A percentile compares a stretch with the other conserved stretches of the same genome.
These are phyloP conservation scores for Drosophila equinoxialis DNA, from an alignment of 1,140 invertebrate species.

Conservation along the genomic window DNA sequence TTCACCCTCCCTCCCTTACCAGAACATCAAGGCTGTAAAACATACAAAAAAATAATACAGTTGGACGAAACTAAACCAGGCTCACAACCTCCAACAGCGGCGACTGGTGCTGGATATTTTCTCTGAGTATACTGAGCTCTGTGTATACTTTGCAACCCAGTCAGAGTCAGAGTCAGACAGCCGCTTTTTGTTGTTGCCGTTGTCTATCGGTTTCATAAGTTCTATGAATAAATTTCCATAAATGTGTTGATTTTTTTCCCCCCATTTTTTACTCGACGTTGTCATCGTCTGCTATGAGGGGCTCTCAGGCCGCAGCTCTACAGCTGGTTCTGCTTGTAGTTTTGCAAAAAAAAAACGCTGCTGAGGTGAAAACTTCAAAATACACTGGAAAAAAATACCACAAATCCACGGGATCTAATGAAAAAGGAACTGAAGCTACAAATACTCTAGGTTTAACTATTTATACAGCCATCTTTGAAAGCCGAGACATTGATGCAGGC, in stretches of 20 bases:
- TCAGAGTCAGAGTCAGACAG: conserved; percentile 48
- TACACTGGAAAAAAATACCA: conserved; percentile 9
- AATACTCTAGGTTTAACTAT: no score
- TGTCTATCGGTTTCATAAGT: conserved; percentile 81
- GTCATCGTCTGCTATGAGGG: conserved; percentile 65
- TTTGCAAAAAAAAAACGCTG: conserved; percentile 30
- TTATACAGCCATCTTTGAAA: no score
- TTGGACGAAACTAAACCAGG: conserved; percentile 77
- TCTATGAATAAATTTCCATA: conserved; percentile 83
- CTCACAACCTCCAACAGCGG: conserved; percentile 67
- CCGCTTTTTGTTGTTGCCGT: conserved; percentile 67
- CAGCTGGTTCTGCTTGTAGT: conserved; percentile 50
- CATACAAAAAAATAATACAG: conserved; percentile 41
- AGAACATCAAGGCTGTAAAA: conserved; percentile 48
- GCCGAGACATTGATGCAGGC: no score
- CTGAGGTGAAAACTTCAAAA: conserved; percentile 47
- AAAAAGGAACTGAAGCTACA: no score
- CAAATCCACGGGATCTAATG: no score
- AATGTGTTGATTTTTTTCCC: conserved; percentile 75
- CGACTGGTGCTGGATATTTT: conserved; percentile 22
- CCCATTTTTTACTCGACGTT: conserved; percentile 46
- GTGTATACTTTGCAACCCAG: conserved; percentile 57
- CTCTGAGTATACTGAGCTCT: conserved; percentile 10
- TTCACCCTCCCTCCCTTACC: conserved; percentile 9
- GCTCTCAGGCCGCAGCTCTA: conserved; percentile 33